Conservation (phyloP, 2,888 invertebrate genomes). For the Halictus ligatus region DNA sequence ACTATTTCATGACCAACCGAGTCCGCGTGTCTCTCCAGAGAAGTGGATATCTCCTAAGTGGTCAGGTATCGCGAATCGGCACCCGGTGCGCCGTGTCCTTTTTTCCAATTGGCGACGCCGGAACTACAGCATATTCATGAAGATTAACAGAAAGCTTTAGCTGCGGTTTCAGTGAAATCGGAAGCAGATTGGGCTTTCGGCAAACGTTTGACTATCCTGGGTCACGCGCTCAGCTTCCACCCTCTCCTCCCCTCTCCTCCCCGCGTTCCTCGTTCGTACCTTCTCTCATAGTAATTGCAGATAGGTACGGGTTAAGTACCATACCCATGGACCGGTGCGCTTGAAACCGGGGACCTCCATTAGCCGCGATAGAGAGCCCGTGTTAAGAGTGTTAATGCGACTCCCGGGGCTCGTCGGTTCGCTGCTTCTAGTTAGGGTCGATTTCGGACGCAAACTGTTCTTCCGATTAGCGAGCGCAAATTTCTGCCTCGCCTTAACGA, state of each 20-base stretch:
- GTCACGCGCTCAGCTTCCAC: slow-evolving; percentile 67
- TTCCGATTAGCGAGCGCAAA: slow-evolving; percentile 59
- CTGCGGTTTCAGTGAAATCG: slow-evolving; percentile 53
- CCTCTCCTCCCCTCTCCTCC: slow-evolving; percentile 3
- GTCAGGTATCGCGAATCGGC: neutral
- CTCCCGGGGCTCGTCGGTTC: slow-evolving; percentile 66
- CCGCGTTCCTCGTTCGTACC: slow-evolving; percentile 62
- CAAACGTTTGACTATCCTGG: slow-evolving; percentile 69
- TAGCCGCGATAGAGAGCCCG: slow-evolving; percentile 77
- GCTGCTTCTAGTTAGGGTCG: slow-evolving; percentile 64
- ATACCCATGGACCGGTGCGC: slow-evolving; percentile 67
- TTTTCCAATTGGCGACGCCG: neutral
- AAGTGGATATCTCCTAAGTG: neutral
- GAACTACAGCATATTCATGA: slow-evolving; percentile 17
- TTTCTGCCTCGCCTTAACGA: slow-evolving; percentile 35
- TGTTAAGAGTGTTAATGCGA: slow-evolving; percentile 78
- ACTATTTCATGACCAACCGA: too few relatives aligned
- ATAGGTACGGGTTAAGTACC: slow-evolving; percentile 74
- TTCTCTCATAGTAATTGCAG: slow-evolving; percentile 77
- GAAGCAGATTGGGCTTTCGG: slow-evolving; percentile 72
- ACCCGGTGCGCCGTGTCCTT: neutral
- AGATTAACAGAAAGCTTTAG: slow-evolving; percentile 29
- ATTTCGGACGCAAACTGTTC: slow-evolving; percentile 68
- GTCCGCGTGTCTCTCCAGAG: neutral
- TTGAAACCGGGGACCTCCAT: slow-evolving; percentile 76